Conservation (phyloP, 2,113 vertebrate genomes). For the Syngnathoides biaculeatus region DNA sequence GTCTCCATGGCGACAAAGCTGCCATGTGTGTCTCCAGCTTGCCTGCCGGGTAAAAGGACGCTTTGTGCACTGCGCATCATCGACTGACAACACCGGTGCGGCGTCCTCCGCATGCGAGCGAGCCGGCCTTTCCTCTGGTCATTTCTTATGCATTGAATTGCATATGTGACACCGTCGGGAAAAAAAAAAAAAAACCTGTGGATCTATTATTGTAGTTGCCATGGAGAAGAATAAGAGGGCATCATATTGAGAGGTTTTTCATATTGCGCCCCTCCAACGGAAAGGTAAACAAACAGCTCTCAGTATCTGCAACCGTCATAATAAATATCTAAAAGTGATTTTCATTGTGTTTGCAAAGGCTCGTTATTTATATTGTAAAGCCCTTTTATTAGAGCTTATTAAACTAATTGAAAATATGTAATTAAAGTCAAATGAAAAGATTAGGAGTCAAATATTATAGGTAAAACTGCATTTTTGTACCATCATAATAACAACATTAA, state of each 20-base stretch:
- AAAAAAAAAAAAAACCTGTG: no score
- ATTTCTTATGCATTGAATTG: background rate
- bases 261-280: background rate
- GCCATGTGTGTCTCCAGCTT: constrained; percentile 13
- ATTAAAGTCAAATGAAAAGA: no score
- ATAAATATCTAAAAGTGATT: background rate
- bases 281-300: background rate
- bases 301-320: background rate
- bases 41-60: background rate
- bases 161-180: background rate
- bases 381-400: no score
- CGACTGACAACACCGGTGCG: background rate
- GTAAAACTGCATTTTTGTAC: no score
- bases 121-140: background rate
- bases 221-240: background rate
- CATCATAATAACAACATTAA: no score
- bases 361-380: no score
- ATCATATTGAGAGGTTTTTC: background rate
- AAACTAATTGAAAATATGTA: no score
- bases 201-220: background rate
- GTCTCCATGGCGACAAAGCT: constrained; percentile 12
- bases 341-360: background rate
- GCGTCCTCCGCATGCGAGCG: background rate
- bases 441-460: no score
- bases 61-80: background rate